phyloP scores from a whole-genome alignment of 2,888 invertebrate species.

The Lasioglossum zephyrum region DNA sequence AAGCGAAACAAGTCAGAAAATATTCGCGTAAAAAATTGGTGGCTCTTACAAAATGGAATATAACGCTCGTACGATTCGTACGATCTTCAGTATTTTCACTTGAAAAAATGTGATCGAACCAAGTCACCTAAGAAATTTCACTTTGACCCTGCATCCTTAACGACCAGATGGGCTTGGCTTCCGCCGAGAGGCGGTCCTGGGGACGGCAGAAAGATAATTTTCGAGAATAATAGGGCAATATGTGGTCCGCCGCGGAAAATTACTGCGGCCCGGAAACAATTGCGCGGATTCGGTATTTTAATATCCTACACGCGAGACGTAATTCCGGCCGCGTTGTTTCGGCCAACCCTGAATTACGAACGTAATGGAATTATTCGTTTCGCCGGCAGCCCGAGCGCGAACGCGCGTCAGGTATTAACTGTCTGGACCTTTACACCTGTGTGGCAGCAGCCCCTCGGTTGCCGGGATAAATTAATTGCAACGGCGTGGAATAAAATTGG shows the following conservation, averaged over 20 bases:
- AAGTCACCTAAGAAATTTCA: neutral
- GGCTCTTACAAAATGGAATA: neutral
- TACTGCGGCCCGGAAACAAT: conserved; percentile 22
- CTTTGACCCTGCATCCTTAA: neutral
- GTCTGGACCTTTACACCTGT: conserved; percentile 13
- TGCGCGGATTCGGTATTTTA: conserved; percentile 38
- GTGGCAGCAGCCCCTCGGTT: neutral
- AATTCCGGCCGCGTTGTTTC: conserved; percentile 18
- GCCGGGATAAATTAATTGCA: conserved; percentile 6
- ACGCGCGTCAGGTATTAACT: conserved; percentile 15
- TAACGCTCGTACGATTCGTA: neutral
- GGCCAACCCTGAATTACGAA: conserved; percentile 10
- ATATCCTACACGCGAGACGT: conserved; percentile 19
- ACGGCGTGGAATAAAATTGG: neutral
- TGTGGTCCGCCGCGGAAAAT: conserved; percentile 27
- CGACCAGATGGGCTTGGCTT: neutral
- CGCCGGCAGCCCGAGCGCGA: neutral
- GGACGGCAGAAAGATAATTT: conserved; percentile 18
- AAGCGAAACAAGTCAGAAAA: neutral
- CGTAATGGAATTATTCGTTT: conserved; percentile 26
- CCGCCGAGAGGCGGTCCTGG: neutral
- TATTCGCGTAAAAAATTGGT: neutral
- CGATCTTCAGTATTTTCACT: neutral
- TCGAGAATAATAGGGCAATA: conserved; percentile 37
- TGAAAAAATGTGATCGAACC: neutral